phyloP scores from a whole-genome alignment of 1,140 invertebrate genomes.

The Cotesia glomerata region DNA sequence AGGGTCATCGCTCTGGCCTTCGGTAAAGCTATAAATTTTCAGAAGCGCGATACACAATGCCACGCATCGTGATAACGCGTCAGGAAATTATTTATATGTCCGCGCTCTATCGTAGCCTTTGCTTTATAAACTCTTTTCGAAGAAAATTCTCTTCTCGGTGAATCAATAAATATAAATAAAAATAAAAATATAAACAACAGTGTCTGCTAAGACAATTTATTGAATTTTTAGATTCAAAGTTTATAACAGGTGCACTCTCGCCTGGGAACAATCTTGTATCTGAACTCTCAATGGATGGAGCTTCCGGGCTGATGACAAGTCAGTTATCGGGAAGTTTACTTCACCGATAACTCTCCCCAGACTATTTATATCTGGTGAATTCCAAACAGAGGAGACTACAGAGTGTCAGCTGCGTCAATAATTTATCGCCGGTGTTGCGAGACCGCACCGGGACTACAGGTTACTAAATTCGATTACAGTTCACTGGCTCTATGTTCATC shows the following conservation, averaged over 20 bases:
- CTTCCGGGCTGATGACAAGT: slow-evolving; percentile 1
- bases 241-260: no score
- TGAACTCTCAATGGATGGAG: neutral
- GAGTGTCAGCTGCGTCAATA: slow-evolving; percentile 16
- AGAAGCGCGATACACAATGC: slow-evolving; percentile 28
- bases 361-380: neutral
- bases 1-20: slow-evolving; percentile 34
- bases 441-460: neutral
- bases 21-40: slow-evolving; percentile 45
- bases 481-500: neutral
- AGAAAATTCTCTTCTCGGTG: neutral
- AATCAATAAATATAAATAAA: neutral
- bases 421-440: slow-evolving; percentile 10
- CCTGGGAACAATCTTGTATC: neutral
- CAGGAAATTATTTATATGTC: slow-evolving; percentile 31
- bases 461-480: slow-evolving; percentile 15
- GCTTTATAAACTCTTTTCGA: neutral
- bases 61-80: slow-evolving; percentile 40
- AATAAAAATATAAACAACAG: no score
- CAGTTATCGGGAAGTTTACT: neutral
- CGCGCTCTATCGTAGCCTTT: neutral
- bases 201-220: neutral
- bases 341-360: neutral
- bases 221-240: neutral
- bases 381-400: no score